Evolutionary conservation across 2,113 vertebrate genomes (phyloP), one percentile per base, ranked within the genome.

Genomic region (Lichenostomus cassidix): DNA sequence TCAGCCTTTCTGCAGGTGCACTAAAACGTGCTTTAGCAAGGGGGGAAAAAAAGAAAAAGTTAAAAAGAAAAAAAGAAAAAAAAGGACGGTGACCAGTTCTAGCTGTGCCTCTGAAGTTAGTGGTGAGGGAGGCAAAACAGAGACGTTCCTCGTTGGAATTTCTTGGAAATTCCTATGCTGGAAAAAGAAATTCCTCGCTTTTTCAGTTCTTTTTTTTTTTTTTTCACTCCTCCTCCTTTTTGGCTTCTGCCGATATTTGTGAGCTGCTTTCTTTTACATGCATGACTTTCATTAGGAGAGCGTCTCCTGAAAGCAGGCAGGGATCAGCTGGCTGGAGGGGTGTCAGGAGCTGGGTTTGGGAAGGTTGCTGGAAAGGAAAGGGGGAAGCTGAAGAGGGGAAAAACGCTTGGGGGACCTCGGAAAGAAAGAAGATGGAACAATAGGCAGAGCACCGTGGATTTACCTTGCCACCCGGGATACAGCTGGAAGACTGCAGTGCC

Each of bases 1-100:
- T 92, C 79, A 91, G 95, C 93, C 86, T 79, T 63, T 83, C 68
- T 97, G 97, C 98, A 98, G 98, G 98, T 99, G 97, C 97, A 97
- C 92, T 69, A 83, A 86, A 89, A 55, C 42, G 55, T 82, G 93
- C 83, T 55, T 55, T 29, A 17, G 69, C 49, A 2, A 29, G 16
- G 20, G 31, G 25, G 2, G 2, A 4, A 35, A 65, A 35, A 59
- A 65, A 37, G 9, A 5, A 41, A 44, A 67, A 49, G 3, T 15
- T 1, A 3, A 21, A 35, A 44, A 25, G n/a, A 35, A 21, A 21
- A 44, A 50, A 35, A 46, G 59, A 9, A 22, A 52, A 35, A 15
- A 23, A 31, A 49, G 25, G 20, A 44, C 15, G 31, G 14, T 20
- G 28, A n/a, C 9, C 41, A 41, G 35, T 53, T 47, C 21, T 41